Conservation (phyloP, 2,888 invertebrate species). For the Acleris holmiana region DNA sequence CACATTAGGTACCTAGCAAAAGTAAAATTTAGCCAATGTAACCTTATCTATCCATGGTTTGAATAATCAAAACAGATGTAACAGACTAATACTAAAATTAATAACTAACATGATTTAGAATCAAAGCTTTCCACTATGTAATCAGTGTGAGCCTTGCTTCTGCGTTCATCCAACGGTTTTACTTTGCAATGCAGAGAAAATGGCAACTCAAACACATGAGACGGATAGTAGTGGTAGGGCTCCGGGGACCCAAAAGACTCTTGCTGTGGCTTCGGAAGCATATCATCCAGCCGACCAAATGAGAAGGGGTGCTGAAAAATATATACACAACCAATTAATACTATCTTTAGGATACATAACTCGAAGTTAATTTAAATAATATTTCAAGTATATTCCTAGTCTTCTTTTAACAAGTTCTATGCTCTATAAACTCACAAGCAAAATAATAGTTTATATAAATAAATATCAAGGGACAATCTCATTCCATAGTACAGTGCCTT, state of each 20-base stretch:
- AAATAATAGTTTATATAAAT: too few species aligned
- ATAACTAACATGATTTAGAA: constrained; percentile 67
- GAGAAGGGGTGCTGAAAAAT: constrained; percentile 75
- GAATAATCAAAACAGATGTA: background rate
- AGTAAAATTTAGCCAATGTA: too few species aligned
- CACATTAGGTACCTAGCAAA: too few species aligned
- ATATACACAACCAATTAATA: background rate
- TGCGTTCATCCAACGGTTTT: constrained; percentile 47
- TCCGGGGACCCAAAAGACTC: constrained; percentile 72
- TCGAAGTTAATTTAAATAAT: background rate
- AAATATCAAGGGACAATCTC: too few species aligned
- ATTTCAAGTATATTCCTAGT: too few species aligned
- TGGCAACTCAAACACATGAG: constrained; percentile 76
- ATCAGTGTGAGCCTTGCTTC: constrained; percentile 61
- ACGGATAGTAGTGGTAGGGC: constrained; percentile 75
- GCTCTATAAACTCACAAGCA: too few species aligned
- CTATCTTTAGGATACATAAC: background rate
- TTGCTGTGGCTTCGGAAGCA: constrained; percentile 69
- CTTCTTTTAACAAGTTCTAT: too few species aligned
- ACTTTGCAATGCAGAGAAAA: constrained; percentile 61
- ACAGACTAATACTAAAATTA: background rate
- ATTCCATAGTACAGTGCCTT: too few species aligned
- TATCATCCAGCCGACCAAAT: constrained; percentile 73
- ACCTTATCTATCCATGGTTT: background rate
- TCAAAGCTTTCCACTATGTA: constrained; percentile 73